Base-by-base conservation (phyloP, 2,113 vertebrate genomes). In the Platycercus adscitus region DNA sequence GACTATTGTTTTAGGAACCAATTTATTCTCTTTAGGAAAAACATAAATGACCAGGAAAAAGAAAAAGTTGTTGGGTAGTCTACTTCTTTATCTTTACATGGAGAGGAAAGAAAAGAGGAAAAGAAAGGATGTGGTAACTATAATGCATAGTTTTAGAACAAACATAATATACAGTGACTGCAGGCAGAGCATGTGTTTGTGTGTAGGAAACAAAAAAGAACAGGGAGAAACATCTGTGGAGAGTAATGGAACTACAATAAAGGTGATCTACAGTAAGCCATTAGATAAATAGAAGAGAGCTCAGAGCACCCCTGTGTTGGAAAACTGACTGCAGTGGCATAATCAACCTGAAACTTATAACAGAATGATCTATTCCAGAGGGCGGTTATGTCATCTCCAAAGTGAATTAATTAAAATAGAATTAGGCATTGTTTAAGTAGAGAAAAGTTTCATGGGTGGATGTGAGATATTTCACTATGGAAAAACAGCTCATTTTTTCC, bases 41-140 rank as follows among this genome's bases (percentile, higher is more conserved):
- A 82, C 78, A 8, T 12, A 53, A 81, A 41, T 1, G 1, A 28
- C 14, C 17, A 56, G 35, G 41, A 3, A 16, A 17, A 17, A 15
- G 6, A 29, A 56, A 47, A 39, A 2, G 3, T 21, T 53, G 2
- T 43, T 68, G 6, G 1, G 1, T 28, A 1, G 3, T 60, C 50
- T 58, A 58, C 33, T 55, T 79, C n/a, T 95, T 5, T 83, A 82
- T 44, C 49, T 70, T 83, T 70, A 33, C 11, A 47, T 2, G 17
- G 29, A 33, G 29, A 52, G 8, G 29, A 72, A 49, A 86, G 55
- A 73, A 75, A 60, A 28, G 3, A 15, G 7, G 25, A 78, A 50
- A 82, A 55, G 9, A 75, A 70, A 60, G 39, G 5, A 15, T 65
- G 44, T 33, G 11, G 16, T n/a, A 79, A 41, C 13, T 20, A n/a